Evolutionary conservation across 2,888 invertebrate species (phyloP).

Genomic region (Tribolium freemani): DNA sequence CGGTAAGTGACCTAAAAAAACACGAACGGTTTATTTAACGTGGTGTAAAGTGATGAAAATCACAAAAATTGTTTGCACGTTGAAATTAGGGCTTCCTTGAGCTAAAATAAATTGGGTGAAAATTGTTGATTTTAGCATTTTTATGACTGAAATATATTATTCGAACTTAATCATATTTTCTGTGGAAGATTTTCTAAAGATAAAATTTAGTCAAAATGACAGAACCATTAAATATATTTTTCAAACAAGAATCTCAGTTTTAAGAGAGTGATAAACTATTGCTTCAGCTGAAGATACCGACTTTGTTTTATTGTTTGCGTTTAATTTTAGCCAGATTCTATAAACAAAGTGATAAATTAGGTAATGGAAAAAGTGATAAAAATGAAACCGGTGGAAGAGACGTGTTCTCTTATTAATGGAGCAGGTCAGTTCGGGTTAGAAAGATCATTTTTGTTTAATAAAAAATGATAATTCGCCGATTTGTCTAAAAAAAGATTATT

Average conservation of each 20-base stretch:
- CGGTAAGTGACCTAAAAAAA: neutral
- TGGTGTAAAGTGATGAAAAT: neutral
- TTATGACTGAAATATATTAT: neutral
- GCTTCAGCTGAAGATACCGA: neutral
- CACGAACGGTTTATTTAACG: neutral
- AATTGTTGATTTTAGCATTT: neutral
- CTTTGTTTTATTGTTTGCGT: neutral
- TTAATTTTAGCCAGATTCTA: neutral
- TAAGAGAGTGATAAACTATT: neutral
- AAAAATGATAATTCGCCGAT: too few relatives aligned
- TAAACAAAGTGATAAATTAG: neutral
- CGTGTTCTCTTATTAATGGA: neutral
- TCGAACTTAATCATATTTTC: too few relatives aligned
- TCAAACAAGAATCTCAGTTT: neutral
- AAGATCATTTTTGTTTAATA: neutral
- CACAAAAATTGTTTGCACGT: neutral
- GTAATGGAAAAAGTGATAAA: neutral
- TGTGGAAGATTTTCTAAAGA: too few relatives aligned
- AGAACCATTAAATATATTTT: too few relatives aligned
- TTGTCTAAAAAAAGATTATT: too few relatives aligned
- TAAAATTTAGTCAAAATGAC: too few relatives aligned
- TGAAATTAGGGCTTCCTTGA: neutral
- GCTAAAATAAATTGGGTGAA: neutral
- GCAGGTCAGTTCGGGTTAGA: neutral
- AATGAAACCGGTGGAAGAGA: neutral